Conservation (phyloP, 1,140 invertebrate genomes). For the Sycophila sp. region DNA sequence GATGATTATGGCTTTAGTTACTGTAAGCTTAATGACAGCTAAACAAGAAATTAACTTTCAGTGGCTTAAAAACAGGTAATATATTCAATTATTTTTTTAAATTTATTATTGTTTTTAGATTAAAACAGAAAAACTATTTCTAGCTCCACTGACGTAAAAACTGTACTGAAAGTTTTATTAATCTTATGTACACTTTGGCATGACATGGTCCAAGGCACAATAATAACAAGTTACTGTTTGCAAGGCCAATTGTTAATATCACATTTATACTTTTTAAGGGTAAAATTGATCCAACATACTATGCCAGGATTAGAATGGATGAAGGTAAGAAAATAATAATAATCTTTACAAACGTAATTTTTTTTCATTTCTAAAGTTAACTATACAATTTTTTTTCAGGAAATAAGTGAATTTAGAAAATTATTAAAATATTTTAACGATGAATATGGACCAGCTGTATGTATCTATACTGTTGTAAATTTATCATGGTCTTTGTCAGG, state of each 20-base stretch:
- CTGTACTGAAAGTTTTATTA: conserved; percentile 70
- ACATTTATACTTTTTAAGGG: conserved; percentile 75
- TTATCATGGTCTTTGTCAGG: conserved; percentile 77
- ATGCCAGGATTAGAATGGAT: conserved; percentile 80
- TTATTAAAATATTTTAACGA: conserved; percentile 79
- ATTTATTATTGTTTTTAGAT: background rate
- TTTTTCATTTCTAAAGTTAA: background rate
- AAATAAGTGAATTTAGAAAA: conserved; percentile 80
- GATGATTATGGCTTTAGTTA: conserved; percentile 73
- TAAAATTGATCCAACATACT: conserved; percentile 76
- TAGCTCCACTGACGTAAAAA: conserved; percentile 65
- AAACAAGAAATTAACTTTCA: conserved; percentile 72
- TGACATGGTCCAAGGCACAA: conserved; percentile 80
- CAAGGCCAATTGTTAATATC: conserved; percentile 80
- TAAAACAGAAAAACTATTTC: conserved; percentile 46
- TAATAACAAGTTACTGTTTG: conserved; percentile 82
- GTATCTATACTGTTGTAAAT: conserved; percentile 79
- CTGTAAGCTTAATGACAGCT: conserved; percentile 74
- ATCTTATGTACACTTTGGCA: conserved; percentile 78
- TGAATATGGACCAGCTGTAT: conserved; percentile 76
- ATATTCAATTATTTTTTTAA: background rate
- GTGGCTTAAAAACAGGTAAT: conserved; percentile 68
- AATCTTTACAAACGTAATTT: no score
- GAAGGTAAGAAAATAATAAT: conserved; percentile 65
- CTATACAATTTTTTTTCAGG: conserved; percentile 61